Conservation (phyloP, 1,140 invertebrate species). For the Plectus sambesii region DNA sequence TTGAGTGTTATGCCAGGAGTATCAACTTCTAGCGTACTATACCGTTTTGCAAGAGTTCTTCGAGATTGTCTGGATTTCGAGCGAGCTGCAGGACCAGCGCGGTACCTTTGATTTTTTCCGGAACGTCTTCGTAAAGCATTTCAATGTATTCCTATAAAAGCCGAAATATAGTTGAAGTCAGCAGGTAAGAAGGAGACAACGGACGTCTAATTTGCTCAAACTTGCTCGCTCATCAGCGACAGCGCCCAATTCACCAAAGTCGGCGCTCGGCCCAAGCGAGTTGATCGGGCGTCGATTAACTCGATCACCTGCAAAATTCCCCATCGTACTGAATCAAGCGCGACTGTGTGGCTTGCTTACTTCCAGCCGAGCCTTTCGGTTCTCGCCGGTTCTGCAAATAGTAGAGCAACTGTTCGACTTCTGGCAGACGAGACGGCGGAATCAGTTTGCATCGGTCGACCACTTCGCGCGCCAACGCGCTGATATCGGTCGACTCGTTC, state of each 20-base stretch:
- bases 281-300: too few relatives aligned
- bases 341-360: constrained; percentile 42
- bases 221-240: too few relatives aligned
- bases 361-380: too few relatives aligned
- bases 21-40: constrained; percentile 19
- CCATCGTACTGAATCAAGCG: not conserved
- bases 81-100: constrained; percentile 76
- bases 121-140: constrained; percentile 84
- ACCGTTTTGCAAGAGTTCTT: constrained; percentile 82
- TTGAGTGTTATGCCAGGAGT: too few relatives aligned
- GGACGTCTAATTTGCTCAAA: too few relatives aligned
- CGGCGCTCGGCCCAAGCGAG: too few relatives aligned
- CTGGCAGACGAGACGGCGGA: constrained; percentile 65
- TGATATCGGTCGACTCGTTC: constrained; percentile 66
- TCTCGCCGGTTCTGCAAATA: constrained; percentile 73
- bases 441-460: constrained; percentile 77
- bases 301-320: too few relatives aligned
- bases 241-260: too few relatives aligned
- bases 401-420: constrained; percentile 80
- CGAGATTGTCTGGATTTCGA: constrained; percentile 80
- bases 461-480: constrained; percentile 67
- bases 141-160: constrained; percentile 81
- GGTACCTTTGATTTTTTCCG: constrained; percentile 83
- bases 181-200: too few relatives aligned
- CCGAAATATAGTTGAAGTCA: constrained; percentile 7